Base-by-base conservation (phyloP, 1,140 invertebrate genomes). In the Anadara kagoshimensis region DNA sequence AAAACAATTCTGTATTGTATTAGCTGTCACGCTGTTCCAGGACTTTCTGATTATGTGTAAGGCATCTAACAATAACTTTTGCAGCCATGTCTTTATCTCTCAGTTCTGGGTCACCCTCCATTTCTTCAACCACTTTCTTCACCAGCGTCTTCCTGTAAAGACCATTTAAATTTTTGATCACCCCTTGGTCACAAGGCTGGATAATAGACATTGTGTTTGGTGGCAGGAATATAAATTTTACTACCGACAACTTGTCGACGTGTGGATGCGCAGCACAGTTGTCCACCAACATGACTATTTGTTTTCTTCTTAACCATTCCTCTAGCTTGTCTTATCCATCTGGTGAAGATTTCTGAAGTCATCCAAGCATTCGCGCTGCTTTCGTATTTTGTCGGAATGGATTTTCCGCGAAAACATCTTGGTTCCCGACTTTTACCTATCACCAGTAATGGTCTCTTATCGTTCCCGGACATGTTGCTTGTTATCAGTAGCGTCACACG, bases 341-440 rank as follows among this genome's bases (percentile, higher is more conserved):
- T 73, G 5, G 0, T 18, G 44, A 81, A 82, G 5, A 83, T 51
- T n/a, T 72, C 45, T 24, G 44, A 16, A 11, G 69, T 81, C 80
- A 83, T 82, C 80, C 81, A 82, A 4, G 82, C 78, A 51, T 82
- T 82, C 56, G 59, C 68, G 45, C 73, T 83, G 14, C 45, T 36
- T 24, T 53, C 57, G 47, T 76, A 84, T 11, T 8, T 53, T 2
- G 73, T 57, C 18, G 79, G 79, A 43, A 83, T 47, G 1, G 22
- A 64, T 16, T 67, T 64, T 18, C 78, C 58, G 43, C 43, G 49
- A 26, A 84, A 83, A 53, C 77, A 84, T 45, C 79, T 62, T 45
- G 77, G 79, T n/a, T 51, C 53, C 62, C 24, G 61, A 68, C 49
- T 44, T 72, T 80, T 83, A 0, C 69, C 71, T 56, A 82, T 83